These are phyloP conservation scores for Belgica antarctica DNA, from an alignment of 2,888 invertebrate genomes.

Conservation along the genomic window DNA sequence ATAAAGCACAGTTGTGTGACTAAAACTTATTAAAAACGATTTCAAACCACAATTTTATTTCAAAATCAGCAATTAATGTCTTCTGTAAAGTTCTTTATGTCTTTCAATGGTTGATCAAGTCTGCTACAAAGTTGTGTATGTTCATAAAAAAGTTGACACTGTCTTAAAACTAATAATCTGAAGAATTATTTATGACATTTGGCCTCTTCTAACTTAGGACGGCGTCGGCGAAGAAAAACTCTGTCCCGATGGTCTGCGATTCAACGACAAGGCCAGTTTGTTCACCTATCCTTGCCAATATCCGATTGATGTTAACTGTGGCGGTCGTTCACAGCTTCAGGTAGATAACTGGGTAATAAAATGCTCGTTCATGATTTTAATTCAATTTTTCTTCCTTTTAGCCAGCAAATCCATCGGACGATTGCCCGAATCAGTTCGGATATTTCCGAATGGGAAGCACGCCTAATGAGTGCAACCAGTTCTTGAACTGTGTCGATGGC, in stretches of 20 bases:
- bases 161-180: too few species aligned
- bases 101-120: too few species aligned
- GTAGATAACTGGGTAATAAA: slow-evolving; percentile 9
- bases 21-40: slow-evolving; percentile 17
- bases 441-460: slow-evolving; percentile 71
- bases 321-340: slow-evolving; percentile 64
- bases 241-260: slow-evolving; percentile 79
- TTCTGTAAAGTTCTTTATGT: too few species aligned
- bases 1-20: too few species aligned
- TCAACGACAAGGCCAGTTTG: slow-evolving; percentile 67
- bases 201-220: slow-evolving; percentile 56
- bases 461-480: slow-evolving; percentile 68
- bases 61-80: too few species aligned
- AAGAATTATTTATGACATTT: neutral
- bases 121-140: too few species aligned
- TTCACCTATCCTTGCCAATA: slow-evolving; percentile 78
- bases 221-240: slow-evolving; percentile 72
- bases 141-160: too few species aligned
- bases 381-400: slow-evolving; percentile 12
- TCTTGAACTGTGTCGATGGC: slow-evolving; percentile 78
- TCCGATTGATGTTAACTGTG: slow-evolving; percentile 77
- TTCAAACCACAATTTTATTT: slow-evolving; percentile 5
- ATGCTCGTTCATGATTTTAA: slow-evolving; percentile 18
- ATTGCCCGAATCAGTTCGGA: slow-evolving; percentile 81
- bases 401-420: slow-evolving; percentile 68